phyloP scores from a whole-genome alignment of 2,888 invertebrate species.

The Sphaerophoria taeniata region DNA sequence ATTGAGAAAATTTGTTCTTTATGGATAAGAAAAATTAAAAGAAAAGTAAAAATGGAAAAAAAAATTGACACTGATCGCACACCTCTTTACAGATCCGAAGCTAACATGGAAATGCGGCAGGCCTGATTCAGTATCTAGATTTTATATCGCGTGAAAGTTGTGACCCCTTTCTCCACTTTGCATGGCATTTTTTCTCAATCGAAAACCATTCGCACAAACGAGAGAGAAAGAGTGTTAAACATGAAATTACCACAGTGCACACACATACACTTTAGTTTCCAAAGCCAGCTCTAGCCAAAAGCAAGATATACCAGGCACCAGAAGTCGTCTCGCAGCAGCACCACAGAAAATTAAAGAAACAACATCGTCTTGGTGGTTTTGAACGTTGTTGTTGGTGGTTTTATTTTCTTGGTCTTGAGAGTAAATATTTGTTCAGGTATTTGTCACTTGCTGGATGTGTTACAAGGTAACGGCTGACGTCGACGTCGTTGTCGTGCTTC shows the following conservation, averaged over 20 bases:
- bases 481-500: slow-evolving; percentile 47
- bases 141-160: slow-evolving; percentile 84
- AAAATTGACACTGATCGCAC: slow-evolving; percentile 67
- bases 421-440: slow-evolving; percentile 49
- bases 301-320: slow-evolving; percentile 44
- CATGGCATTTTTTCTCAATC: slow-evolving; percentile 74
- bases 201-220: slow-evolving; percentile 72
- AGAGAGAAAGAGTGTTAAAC: slow-evolving; percentile 72
- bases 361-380: slow-evolving; percentile 34
- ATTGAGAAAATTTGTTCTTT: slow-evolving; percentile 60
- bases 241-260: slow-evolving; percentile 67
- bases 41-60: slow-evolving; percentile 51
- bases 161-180: slow-evolving; percentile 83
- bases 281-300: slow-evolving; percentile 35
- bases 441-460: slow-evolving; percentile 62
- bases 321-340: slow-evolving; percentile 21
- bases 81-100: slow-evolving; percentile 82
- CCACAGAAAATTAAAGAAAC: slow-evolving; percentile 7
- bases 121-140: slow-evolving; percentile 82
- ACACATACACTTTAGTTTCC: slow-evolving; percentile 53
- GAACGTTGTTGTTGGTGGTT: slow-evolving; percentile 45
- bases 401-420: background rate
- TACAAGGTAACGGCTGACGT: slow-evolving; percentile 69
- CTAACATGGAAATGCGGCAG: slow-evolving; percentile 83
- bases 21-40: slow-evolving; percentile 39